Percentiles rank a stretch among this genome's conserved stretches.
Evolutionary conservation across 1,140 invertebrate genomes (phyloP).

Genomic region (Hyphantria cunea): DNA sequence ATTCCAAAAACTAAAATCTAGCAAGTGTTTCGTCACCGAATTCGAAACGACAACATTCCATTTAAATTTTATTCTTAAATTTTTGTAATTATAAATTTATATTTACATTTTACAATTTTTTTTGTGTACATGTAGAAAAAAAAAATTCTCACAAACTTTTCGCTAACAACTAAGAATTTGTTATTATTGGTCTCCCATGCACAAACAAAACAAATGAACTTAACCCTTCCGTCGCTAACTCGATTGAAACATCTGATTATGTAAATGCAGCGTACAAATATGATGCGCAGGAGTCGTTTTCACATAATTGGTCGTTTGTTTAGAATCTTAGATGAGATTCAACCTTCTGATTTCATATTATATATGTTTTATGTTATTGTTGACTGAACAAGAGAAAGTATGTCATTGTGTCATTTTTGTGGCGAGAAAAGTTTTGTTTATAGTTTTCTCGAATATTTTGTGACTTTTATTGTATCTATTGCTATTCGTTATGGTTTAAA

Average conservation of each 20-base stretch:
- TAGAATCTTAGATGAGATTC: background rate
- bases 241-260: conserved; percentile 28
- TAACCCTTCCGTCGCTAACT: background rate
- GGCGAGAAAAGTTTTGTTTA: background rate
- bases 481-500: background rate
- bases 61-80: too few species aligned
- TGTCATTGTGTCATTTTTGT: background rate
- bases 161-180: too few species aligned
- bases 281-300: conserved; percentile 18
- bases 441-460: background rate
- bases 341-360: background rate
- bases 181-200: background rate
- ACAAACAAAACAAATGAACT: conserved; percentile 9
- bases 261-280: conserved; percentile 10
- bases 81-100: too few species aligned
- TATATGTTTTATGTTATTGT: background rate
- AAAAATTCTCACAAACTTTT: too few species aligned
- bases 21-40: too few species aligned
- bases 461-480: background rate
- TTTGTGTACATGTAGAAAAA: too few species aligned
- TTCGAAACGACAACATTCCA: too few species aligned
- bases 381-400: background rate
- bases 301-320: conserved; percentile 17
- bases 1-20: too few species aligned
- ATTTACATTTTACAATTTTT: too few species aligned